Evolutionary conservation across 2,888 invertebrate genomes (phyloP).

Genomic region (Eudasyphora cyanicolor): DNA sequence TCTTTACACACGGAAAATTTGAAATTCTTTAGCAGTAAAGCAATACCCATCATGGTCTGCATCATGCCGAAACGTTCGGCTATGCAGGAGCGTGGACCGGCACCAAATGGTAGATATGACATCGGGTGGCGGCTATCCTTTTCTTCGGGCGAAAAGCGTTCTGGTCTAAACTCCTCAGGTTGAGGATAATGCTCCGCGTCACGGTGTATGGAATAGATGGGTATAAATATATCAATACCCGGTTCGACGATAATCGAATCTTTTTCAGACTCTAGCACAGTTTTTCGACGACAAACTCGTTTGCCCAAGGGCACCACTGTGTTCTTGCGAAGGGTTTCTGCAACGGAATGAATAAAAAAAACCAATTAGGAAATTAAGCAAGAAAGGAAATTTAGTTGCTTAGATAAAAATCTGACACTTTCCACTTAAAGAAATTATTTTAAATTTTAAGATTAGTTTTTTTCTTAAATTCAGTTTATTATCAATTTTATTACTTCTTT

Average conservation of each 20-base stretch:
- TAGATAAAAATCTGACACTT: too few species aligned
- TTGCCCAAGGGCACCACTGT: conserved; percentile 81
- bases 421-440: too few species aligned
- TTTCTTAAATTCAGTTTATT: too few species aligned
- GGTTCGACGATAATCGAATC: conserved; percentile 79
- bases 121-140: conserved; percentile 79
- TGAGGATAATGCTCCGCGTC: conserved; percentile 77
- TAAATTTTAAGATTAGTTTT: too few species aligned
- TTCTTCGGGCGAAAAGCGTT: conserved; percentile 81
- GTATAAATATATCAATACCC: conserved; percentile 71
- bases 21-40: conserved; percentile 66
- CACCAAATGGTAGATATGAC: conserved; percentile 69
- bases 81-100: conserved; percentile 69
- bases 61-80: conserved; percentile 69
- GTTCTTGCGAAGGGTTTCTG: conserved; percentile 81
- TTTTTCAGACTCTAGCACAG: conserved; percentile 80
- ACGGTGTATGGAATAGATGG: conserved; percentile 75
- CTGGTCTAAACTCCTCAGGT: conserved; percentile 77
- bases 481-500: too few species aligned
- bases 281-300: conserved; percentile 80
- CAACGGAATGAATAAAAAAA: not conserved
- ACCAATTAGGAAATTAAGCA: not conserved
- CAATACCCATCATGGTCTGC: conserved; percentile 67
- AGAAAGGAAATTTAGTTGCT: too few species aligned
- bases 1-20: conserved; percentile 51